These are phyloP conservation scores for Acronicta psi DNA, from an alignment of 2,888 invertebrate genomes.

Conservation along the genomic window DNA sequence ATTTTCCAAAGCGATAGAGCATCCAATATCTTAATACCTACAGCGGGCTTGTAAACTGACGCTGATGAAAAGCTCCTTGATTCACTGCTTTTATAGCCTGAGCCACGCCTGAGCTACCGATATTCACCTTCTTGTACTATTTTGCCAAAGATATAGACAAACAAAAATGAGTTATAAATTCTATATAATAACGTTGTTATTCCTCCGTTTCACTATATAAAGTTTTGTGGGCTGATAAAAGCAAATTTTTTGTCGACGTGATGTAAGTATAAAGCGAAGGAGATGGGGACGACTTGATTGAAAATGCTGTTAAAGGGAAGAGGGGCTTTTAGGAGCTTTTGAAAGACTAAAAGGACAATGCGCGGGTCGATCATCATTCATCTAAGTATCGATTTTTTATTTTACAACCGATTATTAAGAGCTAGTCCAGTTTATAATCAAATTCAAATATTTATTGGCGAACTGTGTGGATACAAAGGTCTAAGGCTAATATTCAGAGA, in stretches of 20 bases:
- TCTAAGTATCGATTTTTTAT: neutral
- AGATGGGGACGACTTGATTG: conserved; percentile 74
- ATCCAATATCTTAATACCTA: conserved; percentile 80
- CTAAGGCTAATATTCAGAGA: too few relatives aligned
- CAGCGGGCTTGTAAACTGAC: conserved; percentile 80
- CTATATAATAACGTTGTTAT: conserved; percentile 44
- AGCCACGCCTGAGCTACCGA: conserved; percentile 71
- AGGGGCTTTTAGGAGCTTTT: conserved; percentile 62
- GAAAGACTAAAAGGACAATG: conserved; percentile 9
- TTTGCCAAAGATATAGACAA: conserved; percentile 43
- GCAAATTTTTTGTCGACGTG: conserved; percentile 79
- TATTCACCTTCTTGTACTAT: conserved; percentile 76
- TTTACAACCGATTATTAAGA: conserved; percentile 2
- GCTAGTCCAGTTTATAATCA: too few relatives aligned
- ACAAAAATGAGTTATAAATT: conserved; percentile 58
- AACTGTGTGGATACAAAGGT: too few relatives aligned
- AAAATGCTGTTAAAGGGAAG: conserved; percentile 73
- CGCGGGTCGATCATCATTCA: neutral
- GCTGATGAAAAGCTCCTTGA: conserved; percentile 78
- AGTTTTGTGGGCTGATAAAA: conserved; percentile 70
- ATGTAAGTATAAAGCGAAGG: conserved; percentile 75
- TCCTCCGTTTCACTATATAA: conserved; percentile 35
- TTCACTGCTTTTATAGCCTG: conserved; percentile 80
- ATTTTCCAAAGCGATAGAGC: conserved; percentile 78
- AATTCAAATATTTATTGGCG: too few relatives aligned